Base-by-base conservation (phyloP, 2,113 vertebrate species). In the Notiomystis cincta region DNA sequence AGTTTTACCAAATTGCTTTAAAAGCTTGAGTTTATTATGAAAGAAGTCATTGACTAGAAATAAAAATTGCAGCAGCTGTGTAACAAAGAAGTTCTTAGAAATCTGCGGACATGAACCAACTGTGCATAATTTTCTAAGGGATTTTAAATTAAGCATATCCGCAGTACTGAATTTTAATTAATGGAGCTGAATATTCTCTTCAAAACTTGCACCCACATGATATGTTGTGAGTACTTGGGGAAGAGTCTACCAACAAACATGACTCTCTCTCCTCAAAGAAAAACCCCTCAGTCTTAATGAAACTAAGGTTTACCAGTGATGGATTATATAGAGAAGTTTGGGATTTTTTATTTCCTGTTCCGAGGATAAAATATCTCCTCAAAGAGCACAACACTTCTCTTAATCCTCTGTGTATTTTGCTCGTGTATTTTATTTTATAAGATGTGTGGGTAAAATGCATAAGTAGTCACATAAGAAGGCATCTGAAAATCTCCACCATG, bases 151-250 rank as follows among this genome's bases (percentile, higher is more conserved):
- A 97, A 93, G 22, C 62, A 70, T 88, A 73, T 87, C 51, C 31
- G 5, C 67, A 69, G 38, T 82, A 87, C 72, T 87, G 85, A 95
- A 96, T 95, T 97, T 96, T 97, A 98, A 96, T 90, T 96, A 95
- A 85, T 84, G 87, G 58, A 75, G 9, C 51, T 84, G 25, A 77
- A 71, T 91, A 22, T 73, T 62, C 66, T 93, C 62, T 53, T 75
- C 69, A 83, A 95, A 90, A 90, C 42, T 94, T 78, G 75, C 35
- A 95, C 33, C 12, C 76, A 69, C 73, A 76, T 80, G 80, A 70
- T 58, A 80, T 31, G 33, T 66, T 50, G 51, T 28, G 66, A 88
- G 25, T 73, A 83, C 24, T 42, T 72, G 24, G 95, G 31, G 57
- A 72, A 60, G 37, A 85, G 33, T 78, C n/a, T 91, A 38, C 27